A percentile compares a stretch with the other conserved stretches of the same genome.
These are phyloP conservation scores for Bagarius yarrelli DNA, from an alignment of 2,113 vertebrate species.

Conservation along the genomic window DNA sequence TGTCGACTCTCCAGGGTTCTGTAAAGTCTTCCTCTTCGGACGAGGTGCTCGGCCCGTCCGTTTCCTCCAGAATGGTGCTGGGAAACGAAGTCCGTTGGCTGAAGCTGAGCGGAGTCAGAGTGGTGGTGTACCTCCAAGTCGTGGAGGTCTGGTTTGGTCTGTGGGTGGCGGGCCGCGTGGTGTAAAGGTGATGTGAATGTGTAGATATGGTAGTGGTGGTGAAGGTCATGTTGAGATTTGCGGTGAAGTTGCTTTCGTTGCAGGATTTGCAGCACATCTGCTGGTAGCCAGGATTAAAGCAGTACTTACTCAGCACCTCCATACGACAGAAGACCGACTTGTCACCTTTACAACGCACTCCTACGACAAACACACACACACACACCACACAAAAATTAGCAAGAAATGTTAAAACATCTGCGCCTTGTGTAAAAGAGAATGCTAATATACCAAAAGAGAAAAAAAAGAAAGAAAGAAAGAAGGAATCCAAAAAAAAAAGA, in stretches of 20 bases:
- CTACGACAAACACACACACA: conserved; percentile 65
- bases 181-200: background rate
- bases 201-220: conserved; percentile 56
- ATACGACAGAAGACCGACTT: conserved; percentile 90
- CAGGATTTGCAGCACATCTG: conserved; percentile 94
- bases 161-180: conserved; percentile 12
- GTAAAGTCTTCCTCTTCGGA: conserved; percentile 41
- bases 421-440: background rate
- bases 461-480: background rate
- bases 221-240: conserved; percentile 43
- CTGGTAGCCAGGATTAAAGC: conserved; percentile 81
- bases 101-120: background rate
- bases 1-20: conserved; percentile 11
- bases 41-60: conserved; percentile 34
- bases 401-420: too few relatives aligned
- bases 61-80: conserved; percentile 21
- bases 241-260: conserved; percentile 60
- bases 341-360: conserved; percentile 84
- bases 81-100: conserved; percentile 26
- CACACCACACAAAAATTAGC: background rate
- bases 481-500: background rate
- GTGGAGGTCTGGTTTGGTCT: background rate
- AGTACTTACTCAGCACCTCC: conserved; percentile 86
- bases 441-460: background rate
- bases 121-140: background rate